Conservation (phyloP, 2,888 invertebrate species). For the Pachydiplax longipennis region DNA sequence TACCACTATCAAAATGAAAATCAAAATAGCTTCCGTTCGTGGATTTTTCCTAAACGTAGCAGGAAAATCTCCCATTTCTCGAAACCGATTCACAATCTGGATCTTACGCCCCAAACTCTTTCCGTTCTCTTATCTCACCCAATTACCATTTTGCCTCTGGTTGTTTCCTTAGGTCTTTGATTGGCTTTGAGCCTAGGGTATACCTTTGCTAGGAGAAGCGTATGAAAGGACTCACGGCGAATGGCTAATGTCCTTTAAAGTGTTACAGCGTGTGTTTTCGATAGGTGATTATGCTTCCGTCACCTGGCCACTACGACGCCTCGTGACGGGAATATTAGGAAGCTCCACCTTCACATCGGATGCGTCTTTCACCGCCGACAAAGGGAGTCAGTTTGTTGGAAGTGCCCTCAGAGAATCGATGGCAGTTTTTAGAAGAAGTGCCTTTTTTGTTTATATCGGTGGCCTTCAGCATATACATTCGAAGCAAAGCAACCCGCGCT, state of each 20-base stretch:
- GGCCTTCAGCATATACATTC: too few relatives aligned
- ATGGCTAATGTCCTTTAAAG: not conserved
- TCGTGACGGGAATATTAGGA: not conserved
- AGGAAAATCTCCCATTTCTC: too few relatives aligned
- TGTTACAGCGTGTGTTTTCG: not conserved
- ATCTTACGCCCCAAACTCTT: not conserved
- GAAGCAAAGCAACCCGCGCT: too few relatives aligned
- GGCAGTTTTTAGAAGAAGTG: too few relatives aligned
- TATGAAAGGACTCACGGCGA: not conserved
- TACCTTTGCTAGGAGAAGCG: not conserved
- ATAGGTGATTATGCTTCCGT: not conserved
- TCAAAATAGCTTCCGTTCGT: too few relatives aligned
- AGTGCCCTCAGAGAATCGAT: not conserved
- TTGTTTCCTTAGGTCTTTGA: not conserved
- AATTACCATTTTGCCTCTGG: not conserved
- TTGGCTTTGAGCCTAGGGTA: not conserved
- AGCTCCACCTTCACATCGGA: not conserved
- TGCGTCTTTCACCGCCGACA: not conserved
- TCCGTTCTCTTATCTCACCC: not conserved
- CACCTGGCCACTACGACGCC: not conserved
- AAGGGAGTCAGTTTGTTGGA: not conserved
- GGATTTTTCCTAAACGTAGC: too few relatives aligned
- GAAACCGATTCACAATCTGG: not conserved
- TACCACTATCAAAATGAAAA: too few relatives aligned
- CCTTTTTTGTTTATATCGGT: too few relatives aligned